Evolutionary conservation across 2,113 vertebrate species (phyloP), one percentile per base, ranked within the genome.

Genomic region (Bucco capensis): DNA sequence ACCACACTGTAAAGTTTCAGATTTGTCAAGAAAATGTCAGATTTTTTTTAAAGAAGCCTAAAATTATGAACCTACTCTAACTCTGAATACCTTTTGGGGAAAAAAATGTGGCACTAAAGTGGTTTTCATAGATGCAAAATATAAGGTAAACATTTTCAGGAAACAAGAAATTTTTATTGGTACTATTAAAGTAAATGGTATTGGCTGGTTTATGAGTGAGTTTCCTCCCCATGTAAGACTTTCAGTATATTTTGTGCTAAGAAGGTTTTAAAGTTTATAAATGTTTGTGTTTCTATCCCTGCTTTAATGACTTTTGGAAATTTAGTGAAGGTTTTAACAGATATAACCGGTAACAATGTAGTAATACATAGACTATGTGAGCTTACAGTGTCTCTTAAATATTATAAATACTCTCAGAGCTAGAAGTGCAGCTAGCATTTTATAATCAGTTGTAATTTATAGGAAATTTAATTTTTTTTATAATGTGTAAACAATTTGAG

Each of bases 401-500:
- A 30, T n/a, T 86, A 77, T 78, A 92, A 92, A 74, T 88, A 56
- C 9, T 62, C 60, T 56, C 35, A 61, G 73, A 88, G 69, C 22
- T 56, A n/a, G 38, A 86, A 92, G 35, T 56, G 35, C 38, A 94
- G 44, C 42, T 58, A 86, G 9, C 9, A 47, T 23, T 90, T 88
- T 57, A 72, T 42, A 86, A 83, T 22, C 27, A 44, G 40, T 60
- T 86, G 71, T 81, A 80, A 90, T 90, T 77, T 90, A 80, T 78
- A 67, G 71, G n/a, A 33, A 86, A 78, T 88, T 93, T 64, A 71
- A 81, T 47, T 78, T 71, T n/a, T 42, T 90, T 95, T 86, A 77
- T 75, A 89, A 91, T 73, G 50, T 80, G 50, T 73, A 73, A 89
- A 76, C 28, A 42, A 44, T 85, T 83, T 85, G 61, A 83, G 40